Percentiles rank a stretch among this genome's conserved stretches.
Conservation (phyloP, 1,140 invertebrate genomes). For the Mizuhopecten yessoensis region DNA sequence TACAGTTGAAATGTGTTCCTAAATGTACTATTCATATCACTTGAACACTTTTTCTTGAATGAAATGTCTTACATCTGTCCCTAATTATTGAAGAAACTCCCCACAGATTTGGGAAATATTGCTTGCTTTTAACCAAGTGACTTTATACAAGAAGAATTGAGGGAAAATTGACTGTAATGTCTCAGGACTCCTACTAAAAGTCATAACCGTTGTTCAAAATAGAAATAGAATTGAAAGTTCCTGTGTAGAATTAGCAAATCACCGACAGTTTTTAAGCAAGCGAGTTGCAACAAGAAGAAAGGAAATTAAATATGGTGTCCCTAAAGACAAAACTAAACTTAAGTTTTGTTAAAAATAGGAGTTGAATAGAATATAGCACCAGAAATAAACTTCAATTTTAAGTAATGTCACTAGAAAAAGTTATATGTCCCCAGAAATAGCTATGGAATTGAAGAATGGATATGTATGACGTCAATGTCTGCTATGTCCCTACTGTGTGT, state of each 20-base stretch:
- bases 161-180: neutral
- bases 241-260: neutral
- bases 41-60: too few species aligned
- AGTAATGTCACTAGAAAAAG: conserved; percentile 23
- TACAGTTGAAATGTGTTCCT: too few species aligned
- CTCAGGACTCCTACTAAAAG: neutral
- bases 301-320: neutral
- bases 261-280: neutral
- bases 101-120: neutral
- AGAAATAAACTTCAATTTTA: neutral
- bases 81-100: neutral
- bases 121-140: neutral
- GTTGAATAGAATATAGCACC: neutral
- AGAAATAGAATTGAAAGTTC: neutral
- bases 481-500: neutral
- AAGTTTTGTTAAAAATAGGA: conserved; percentile 7
- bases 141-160: too few species aligned
- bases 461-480: conserved; percentile 1
- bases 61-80: too few species aligned
- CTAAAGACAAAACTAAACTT: neutral
- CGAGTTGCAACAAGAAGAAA: neutral
- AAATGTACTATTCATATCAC: too few species aligned
- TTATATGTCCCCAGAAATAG: neutral
- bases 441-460: neutral
- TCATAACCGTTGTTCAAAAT: neutral